Evolutionary conservation across 2,113 vertebrate species (phyloP), one percentile per base, ranked within the genome.

Genomic region (Podarcis muralis): DNA sequence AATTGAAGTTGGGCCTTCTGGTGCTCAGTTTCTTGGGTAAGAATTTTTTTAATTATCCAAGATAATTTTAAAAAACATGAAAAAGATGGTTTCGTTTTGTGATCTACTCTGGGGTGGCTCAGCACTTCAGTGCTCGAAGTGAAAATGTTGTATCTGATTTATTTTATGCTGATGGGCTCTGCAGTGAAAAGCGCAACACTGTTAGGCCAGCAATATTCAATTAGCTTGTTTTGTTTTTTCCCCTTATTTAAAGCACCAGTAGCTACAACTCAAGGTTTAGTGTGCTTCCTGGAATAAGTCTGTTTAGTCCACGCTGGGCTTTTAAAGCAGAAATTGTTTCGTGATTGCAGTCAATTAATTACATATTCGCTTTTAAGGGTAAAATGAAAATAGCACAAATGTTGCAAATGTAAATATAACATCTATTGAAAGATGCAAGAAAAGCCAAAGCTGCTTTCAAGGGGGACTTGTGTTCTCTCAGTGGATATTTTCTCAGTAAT

Each of bases 21-120:
- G 98, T 87, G 99, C 98, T 83, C 99, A 99, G 96, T 99, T 99
- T 93, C 99, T 99, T 89, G 99, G 99, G 99, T 99, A 98, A 99
- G 98, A 86, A 92, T 85, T 87, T 93, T 93, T 89, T 93, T 90
- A 1, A 57, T 30, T 3, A 90, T 90, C 90, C 30, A 0, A 13
- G 69, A 82, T 78, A 68, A 62, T 72, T 72, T 72, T 72, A 84
- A 84, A 77, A 35, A 32, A 35, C n/a, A 72, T 0, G 0, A 8
- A 65, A 30, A 0, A 20, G 43, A 40, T 43, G 0, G 9, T 68
- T 53, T 8, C 0, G 2, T 25, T 62, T 57, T 27, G 20, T 25
- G 32, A 79, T 2, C 89, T 53, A 84, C 72, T 15, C 91, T 89
- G 81, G 87, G 91, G 76, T 0, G 57, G 88, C 89, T 92, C 90